A percentile compares a stretch with the other conserved stretches of the same genome.
Conservation (phyloP, 2,888 invertebrate species). For the Hetaerina titia region DNA sequence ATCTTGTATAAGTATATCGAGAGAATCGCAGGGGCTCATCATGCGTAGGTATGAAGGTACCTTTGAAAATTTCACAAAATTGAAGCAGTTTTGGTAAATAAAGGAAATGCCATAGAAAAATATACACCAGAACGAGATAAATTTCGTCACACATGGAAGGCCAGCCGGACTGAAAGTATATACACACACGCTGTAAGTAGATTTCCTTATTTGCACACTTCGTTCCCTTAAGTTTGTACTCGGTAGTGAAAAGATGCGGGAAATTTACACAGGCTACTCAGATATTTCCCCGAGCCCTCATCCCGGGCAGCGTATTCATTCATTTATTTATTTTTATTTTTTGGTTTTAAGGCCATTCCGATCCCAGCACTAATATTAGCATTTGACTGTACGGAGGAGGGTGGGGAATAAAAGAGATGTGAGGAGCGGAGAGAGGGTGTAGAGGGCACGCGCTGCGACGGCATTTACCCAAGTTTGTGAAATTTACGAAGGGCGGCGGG, state of each 20-base stretch:
- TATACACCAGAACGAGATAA: neutral
- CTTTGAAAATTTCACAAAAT: neutral
- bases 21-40: too few relatives aligned
- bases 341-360: neutral
- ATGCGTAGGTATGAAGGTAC: too few relatives aligned
- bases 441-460: neutral
- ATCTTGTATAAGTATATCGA: too few relatives aligned
- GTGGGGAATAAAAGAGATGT: neutral
- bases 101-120: neutral
- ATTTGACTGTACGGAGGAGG: neutral
- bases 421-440: neutral
- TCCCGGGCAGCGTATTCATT: neutral
- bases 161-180: neutral
- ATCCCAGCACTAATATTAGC: constrained; percentile 8
- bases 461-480: neutral
- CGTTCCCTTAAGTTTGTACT: neutral
- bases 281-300: constrained; percentile 6
- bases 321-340: neutral
- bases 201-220: neutral
- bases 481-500: neutral
- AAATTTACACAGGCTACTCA: neutral
- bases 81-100: neutral
- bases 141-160: neutral
- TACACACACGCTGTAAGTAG: neutral
- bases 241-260: neutral